Percentiles rank a stretch among this genome's conserved stretches.
These are phyloP conservation scores for Papilio machaon DNA, from an alignment of 1,140 invertebrate species.

Conservation along the genomic window DNA sequence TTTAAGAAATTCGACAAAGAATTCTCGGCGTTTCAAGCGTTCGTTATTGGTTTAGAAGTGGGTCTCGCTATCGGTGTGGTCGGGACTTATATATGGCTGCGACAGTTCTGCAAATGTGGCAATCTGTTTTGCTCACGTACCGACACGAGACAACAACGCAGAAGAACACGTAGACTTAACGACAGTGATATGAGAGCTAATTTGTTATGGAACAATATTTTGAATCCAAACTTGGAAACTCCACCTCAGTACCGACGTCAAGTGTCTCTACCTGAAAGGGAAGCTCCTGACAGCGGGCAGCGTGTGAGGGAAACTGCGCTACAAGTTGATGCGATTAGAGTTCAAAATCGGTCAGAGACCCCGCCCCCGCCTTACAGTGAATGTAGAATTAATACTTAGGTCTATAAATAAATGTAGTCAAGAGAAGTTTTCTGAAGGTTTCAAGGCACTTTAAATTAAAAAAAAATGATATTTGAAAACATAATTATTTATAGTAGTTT, in stretches of 20 bases:
- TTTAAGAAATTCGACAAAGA: slow-evolving; percentile 73
- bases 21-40: slow-evolving; percentile 73
- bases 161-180: slow-evolving; percentile 48
- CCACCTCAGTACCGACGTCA: slow-evolving; percentile 69
- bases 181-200: slow-evolving; percentile 71
- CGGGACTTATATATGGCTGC: slow-evolving; percentile 74
- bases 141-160: slow-evolving; percentile 53
- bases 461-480: not conserved
- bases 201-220: slow-evolving; percentile 68
- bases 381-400: slow-evolving; percentile 52
- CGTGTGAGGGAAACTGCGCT: slow-evolving; percentile 45
- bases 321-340: slow-evolving; percentile 56
- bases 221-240: slow-evolving; percentile 70
- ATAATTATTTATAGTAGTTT: not conserved
- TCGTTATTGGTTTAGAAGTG: slow-evolving; percentile 74
- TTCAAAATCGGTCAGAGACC: slow-evolving; percentile 61
- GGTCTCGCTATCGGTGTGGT: slow-evolving; percentile 74
- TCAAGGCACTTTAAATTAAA: too few relatives aligned
- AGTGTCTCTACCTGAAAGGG: slow-evolving; percentile 59
- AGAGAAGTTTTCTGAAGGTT: not conserved
- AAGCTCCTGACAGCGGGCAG: slow-evolving; percentile 50
- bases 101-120: slow-evolving; percentile 63
- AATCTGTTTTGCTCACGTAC: slow-evolving; percentile 53
- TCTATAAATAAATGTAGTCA: not conserved
- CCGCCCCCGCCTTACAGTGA: slow-evolving; percentile 78